Evolutionary conservation across 2,113 vertebrate genomes (phyloP), one percentile per base, ranked within the genome.

Genomic region (Ramphastos sulfuratus): DNA sequence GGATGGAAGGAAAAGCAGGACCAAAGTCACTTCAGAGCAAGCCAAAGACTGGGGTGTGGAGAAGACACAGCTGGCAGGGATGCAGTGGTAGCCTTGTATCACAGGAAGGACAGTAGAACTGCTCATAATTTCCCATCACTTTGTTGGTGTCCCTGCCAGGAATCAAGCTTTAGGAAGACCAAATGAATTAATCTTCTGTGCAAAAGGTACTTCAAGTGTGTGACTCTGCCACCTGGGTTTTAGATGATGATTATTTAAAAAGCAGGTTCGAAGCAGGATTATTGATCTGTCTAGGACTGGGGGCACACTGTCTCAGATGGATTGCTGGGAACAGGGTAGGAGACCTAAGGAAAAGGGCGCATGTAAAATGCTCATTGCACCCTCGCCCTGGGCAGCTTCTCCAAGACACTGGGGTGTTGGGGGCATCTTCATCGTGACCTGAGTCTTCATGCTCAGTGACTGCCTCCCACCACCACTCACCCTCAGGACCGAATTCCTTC

Each of bases 41-140:
- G 33, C 15, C 39, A 13, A 79, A 73, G 39, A 27, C 1, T n/a
- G 11, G 2, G 14, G 3, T 48, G 7, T 76, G 39, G 75, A 85
- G 67, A 14, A 82, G 44, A 78, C 15, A 20, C 30, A 64, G 31
- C 37, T 1, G 0, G 7, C 19, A 72, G 44, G 48, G 19, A 30
- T 75, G 35, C 0, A 0, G 31, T 25, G 0, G 37, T 31, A 52
- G 16, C 35, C 85, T 60, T 15, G 6, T 42, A 10, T 27, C 52
- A 60, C 11, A 25, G 70, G 42, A 31, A 72, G 28, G 20, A 81
- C 30, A 7, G 28, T 48, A 85, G 75, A 27, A 60, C 33, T 63
- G 31, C 19, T 87, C 21, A 11, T 1, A 1, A 44, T 77, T 87
- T 92, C 76, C 30, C n/a, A 28, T 73, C 3, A 21, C 44, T 70